Percentiles rank a stretch among this genome's conserved stretches.
Conservation (phyloP, 2,113 vertebrate species). For the Malurus elegans region DNA sequence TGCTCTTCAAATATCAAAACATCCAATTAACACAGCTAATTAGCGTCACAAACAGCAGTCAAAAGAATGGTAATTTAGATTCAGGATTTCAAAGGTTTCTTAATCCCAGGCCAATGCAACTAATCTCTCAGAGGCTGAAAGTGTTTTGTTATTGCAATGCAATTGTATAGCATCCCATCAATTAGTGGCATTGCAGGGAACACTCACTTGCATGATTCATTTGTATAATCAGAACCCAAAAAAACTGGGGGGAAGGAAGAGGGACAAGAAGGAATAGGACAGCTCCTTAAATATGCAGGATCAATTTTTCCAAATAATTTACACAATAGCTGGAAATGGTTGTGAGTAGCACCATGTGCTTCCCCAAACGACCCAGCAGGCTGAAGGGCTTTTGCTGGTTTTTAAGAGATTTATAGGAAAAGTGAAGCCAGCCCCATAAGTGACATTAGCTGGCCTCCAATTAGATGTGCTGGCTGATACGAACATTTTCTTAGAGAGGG, state of each 20-base stretch:
- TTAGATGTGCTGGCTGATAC: neutral
- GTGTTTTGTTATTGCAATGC: slow-evolving; percentile 72
- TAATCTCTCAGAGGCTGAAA: slow-evolving; percentile 74
- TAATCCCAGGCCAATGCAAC: slow-evolving; percentile 75
- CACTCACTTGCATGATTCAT: slow-evolving; percentile 55
- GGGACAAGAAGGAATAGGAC: neutral
- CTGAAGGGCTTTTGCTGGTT: neutral
- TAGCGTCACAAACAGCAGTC: slow-evolving; percentile 87
- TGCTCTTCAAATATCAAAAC: slow-evolving; percentile 88
- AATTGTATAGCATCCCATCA: slow-evolving; percentile 75
- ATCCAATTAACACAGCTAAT: slow-evolving; percentile 98
- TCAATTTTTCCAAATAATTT: slow-evolving; percentile 43
- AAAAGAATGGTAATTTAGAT: slow-evolving; percentile 81
- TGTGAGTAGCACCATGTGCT: slow-evolving; percentile 8
- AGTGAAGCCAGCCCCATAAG: neutral
- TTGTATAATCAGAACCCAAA: slow-evolving; percentile 59
- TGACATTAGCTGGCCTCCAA: neutral
- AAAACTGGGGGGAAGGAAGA: neutral
- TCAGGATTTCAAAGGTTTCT: slow-evolving; percentile 80
- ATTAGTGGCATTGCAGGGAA: slow-evolving; percentile 71
- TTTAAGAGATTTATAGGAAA: neutral
- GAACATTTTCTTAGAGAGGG: neutral
- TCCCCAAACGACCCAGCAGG: neutral
- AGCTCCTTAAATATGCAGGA: neutral
- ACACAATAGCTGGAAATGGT: neutral